Conservation (phyloP, 2,113 vertebrate genomes). For the Danionella cerebrum region DNA sequence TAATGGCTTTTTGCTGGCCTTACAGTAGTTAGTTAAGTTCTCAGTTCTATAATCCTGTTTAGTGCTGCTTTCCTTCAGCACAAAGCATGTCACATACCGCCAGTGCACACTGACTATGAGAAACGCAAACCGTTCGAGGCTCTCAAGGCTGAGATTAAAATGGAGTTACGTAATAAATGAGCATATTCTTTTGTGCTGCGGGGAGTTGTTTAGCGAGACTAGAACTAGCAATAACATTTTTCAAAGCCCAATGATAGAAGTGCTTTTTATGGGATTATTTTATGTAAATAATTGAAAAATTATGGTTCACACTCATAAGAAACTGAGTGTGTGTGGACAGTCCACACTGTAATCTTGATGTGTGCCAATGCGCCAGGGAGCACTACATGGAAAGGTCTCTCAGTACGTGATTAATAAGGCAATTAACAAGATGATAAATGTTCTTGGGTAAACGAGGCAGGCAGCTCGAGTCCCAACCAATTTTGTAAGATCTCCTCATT, state of each 20-base stretch:
- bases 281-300: background rate
- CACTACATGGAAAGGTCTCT: conserved; percentile 25
- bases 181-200: background rate
- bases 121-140: background rate
- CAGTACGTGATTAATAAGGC: conserved; percentile 41
- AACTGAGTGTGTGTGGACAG: conserved; percentile 2
- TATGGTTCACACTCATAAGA: too few species aligned
- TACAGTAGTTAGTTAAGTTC: conserved; percentile 34
- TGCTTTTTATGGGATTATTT: background rate
- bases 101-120: conserved; percentile 35
- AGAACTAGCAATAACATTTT: background rate
- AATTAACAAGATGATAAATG: conserved; percentile 48
- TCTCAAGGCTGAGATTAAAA: background rate
- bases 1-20: conserved; percentile 34
- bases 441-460: conserved; percentile 22
- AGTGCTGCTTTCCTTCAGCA: conserved; percentile 35
- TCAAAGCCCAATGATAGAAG: background rate
- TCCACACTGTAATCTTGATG: background rate
- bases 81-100: conserved; percentile 42
- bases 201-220: background rate
- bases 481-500: conserved; percentile 22
- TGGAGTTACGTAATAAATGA: background rate
- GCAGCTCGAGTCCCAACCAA: conserved; percentile 26
- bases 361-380: conserved; percentile 14
- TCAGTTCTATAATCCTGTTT: conserved; percentile 41